Evolutionary conservation across 2,113 vertebrate genomes (phyloP).

Genomic region (Odontesthes bonariensis): DNA sequence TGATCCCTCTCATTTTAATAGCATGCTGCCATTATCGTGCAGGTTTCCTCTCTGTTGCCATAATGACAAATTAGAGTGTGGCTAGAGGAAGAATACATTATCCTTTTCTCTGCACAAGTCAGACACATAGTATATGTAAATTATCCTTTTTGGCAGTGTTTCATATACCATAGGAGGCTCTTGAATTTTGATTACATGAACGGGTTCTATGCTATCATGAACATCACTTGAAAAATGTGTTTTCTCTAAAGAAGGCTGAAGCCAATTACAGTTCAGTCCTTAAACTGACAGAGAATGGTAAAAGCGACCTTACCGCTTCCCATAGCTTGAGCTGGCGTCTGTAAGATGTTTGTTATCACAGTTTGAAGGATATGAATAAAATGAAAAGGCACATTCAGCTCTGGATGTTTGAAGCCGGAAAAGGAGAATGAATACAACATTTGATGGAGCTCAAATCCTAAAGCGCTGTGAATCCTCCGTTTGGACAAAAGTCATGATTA

Average conservation of each 20-base stretch:
- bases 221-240: constrained; percentile 1
- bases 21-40: constrained; percentile 52
- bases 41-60: constrained; percentile 39
- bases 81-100: constrained; percentile 33
- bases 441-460: too few species aligned
- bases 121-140: constrained; percentile 20
- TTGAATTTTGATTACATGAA: constrained; percentile 32
- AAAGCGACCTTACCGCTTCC: not conserved
- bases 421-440: too few species aligned
- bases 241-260: not conserved
- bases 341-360: not conserved
- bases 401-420: too few species aligned
- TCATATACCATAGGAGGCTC: constrained; percentile 6
- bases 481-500: too few species aligned
- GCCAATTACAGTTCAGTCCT: not conserved
- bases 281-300: not conserved
- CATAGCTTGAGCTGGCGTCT: constrained; percentile 1
- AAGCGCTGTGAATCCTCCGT: too few species aligned
- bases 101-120: constrained; percentile 19
- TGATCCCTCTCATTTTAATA: constrained; percentile 57
- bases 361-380: constrained; percentile 4
- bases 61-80: constrained; percentile 58
- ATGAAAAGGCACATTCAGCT: not conserved
- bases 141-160: constrained; percentile 18
- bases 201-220: not conserved